Percentiles rank a stretch among this genome's conserved stretches.
Conservation (phyloP, 2,797 vertebrate species). For the Tangara arthus region DNA sequence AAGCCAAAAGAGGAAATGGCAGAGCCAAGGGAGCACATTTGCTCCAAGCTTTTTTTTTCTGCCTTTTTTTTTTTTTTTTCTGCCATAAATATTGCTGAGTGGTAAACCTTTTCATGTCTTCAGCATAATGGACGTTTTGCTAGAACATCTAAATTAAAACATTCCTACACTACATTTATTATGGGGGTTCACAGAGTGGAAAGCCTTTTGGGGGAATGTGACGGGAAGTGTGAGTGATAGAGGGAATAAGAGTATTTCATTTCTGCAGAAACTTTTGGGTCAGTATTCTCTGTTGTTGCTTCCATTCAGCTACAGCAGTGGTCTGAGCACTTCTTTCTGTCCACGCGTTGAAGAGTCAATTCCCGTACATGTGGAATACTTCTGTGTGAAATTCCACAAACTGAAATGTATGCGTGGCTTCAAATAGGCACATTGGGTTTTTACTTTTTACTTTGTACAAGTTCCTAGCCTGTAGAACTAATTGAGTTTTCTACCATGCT, state of each 20-base stretch:
- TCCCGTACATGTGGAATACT: neutral
- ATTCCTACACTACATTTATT: neutral
- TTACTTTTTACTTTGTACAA: neutral
- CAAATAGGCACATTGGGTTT: neutral
- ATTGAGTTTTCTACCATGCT: neutral
- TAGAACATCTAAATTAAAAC: neutral
- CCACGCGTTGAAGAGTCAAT: neutral
- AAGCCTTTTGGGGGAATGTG: neutral
- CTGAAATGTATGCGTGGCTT: neutral
- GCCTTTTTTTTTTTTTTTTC: neutral
- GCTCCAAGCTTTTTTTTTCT: neutral
- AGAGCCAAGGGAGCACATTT: neutral
- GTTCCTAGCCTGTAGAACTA: neutral
- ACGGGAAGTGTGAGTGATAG: accelerated
- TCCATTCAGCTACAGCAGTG: accelerated
- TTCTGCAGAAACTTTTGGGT: neutral
- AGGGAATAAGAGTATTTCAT: neutral
- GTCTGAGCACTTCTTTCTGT: neutral
- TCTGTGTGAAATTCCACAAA: neutral
- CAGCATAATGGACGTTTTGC: neutral
- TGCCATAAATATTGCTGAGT: neutral
- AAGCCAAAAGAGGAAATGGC: neutral
- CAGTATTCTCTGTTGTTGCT: neutral
- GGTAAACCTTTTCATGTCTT: neutral
- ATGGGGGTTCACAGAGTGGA: neutral